Conservation (phyloP, 2,888 invertebrate species). For the Dryococelus australis region DNA sequence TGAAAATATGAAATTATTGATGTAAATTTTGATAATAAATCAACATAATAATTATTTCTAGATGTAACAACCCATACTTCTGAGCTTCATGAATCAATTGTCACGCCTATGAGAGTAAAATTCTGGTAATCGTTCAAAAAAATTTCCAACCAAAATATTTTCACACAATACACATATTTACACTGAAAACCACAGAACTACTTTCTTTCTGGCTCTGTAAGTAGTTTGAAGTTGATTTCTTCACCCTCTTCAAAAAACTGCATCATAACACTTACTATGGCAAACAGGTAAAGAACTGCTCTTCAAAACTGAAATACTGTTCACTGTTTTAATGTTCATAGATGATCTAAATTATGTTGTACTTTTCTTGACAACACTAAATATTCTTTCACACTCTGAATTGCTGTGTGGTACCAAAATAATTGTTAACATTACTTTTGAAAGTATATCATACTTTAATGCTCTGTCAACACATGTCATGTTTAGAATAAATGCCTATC, state of each 20-base stretch:
- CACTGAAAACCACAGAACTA: too few species aligned
- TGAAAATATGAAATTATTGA: too few species aligned
- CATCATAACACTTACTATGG: not conserved
- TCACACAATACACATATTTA: too few species aligned
- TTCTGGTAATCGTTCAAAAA: too few species aligned
- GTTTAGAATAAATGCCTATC: not conserved
- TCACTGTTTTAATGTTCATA: not conserved
- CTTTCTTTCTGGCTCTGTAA: too few species aligned
- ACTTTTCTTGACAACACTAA: constrained; percentile 1
- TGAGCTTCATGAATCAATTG: too few species aligned
- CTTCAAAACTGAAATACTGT: not conserved
- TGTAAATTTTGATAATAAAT: too few species aligned
- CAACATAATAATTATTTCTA: too few species aligned
- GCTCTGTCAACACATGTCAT: not conserved
- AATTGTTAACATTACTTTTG: constrained; percentile 1
- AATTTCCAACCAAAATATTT: too few species aligned
- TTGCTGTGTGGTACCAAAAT: not conserved
- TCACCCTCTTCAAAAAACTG: not conserved
- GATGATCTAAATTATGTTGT: not conserved
- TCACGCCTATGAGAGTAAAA: too few species aligned
- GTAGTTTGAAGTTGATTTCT: too few species aligned
- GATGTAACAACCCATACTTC: too few species aligned
- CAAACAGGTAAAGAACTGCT: constrained; percentile 9
- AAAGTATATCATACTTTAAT: not conserved
- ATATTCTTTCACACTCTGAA: not conserved